Percentiles rank a stretch among this genome's conserved stretches.
phyloP scores from a whole-genome alignment of 92 coral and sea anemone species.

The Parazoanthus atlanticus region DNA sequence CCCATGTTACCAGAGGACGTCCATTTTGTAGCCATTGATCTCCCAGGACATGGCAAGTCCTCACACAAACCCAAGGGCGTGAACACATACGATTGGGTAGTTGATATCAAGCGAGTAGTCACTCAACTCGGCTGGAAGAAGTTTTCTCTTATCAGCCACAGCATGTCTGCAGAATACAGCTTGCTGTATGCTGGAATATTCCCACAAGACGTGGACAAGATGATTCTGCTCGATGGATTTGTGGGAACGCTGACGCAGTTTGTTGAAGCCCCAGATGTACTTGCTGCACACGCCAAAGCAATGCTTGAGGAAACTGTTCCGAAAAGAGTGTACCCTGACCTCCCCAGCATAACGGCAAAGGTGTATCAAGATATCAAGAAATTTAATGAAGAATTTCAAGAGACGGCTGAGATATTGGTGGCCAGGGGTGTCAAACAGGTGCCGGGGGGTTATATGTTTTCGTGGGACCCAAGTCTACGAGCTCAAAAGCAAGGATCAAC shows the following conservation, averaged over 20 bases:
- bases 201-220: slow-evolving; percentile 60
- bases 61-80: slow-evolving; percentile 70
- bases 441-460: background rate
- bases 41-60: slow-evolving; percentile 85
- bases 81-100: slow-evolving; percentile 55
- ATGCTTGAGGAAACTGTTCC: slow-evolving; percentile 14
- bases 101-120: slow-evolving; percentile 69
- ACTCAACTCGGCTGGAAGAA: slow-evolving; percentile 71
- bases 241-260: no score
- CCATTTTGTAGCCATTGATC: slow-evolving; percentile 69
- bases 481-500: background rate
- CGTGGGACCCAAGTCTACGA: slow-evolving; percentile 21
- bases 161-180: slow-evolving; percentile 62
- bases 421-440: slow-evolving; percentile 1
- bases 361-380: background rate
- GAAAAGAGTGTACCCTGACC: slow-evolving; percentile 9
- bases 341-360: slow-evolving; percentile 13
- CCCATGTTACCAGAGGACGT: slow-evolving; percentile 65
- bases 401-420: slow-evolving; percentile 20
- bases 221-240: slow-evolving; percentile 57
- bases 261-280: slow-evolving; percentile 17
- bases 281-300: slow-evolving; percentile 14
- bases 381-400: background rate
- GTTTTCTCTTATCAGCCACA: slow-evolving; percentile 74
- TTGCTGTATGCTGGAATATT: slow-evolving; percentile 70